phyloP scores from a whole-genome alignment of 2,888 invertebrate genomes.

The Branchellion lobata region DNA sequence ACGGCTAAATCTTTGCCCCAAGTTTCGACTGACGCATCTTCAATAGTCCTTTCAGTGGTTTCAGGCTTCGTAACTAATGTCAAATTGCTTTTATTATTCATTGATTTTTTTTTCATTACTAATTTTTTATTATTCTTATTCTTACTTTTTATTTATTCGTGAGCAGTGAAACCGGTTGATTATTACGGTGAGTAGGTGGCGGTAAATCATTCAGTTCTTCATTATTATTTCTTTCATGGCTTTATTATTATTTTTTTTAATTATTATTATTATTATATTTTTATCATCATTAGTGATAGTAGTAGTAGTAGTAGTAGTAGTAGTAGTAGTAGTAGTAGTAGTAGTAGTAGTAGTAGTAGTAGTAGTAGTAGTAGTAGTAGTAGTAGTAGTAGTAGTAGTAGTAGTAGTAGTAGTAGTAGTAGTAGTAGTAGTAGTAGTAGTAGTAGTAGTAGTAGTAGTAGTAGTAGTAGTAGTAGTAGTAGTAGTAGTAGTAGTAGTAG shows the following conservation, averaged over 20 bases:
- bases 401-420: conserved; percentile 31
- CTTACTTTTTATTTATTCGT: neutral
- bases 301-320: conserved; percentile 31
- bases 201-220: neutral
- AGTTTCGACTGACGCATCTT: too few relatives aligned
- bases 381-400: conserved; percentile 30
- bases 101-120: conserved; percentile 4
- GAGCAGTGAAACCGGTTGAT: conserved; percentile 50
- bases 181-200: conserved; percentile 51
- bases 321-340: conserved; percentile 31
- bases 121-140: conserved; percentile 16
- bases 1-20: too few relatives aligned
- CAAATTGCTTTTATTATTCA: conserved; percentile 10
- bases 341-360: conserved; percentile 31
- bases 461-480: conserved; percentile 14
- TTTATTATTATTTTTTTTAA: neutral
- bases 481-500: conserved; percentile 14
- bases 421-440: conserved; percentile 13
- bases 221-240: too few relatives aligned
- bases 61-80: too few relatives aligned
- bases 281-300: conserved; percentile 11
- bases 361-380: conserved; percentile 31
- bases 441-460: conserved; percentile 14
- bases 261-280: neutral
- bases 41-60: too few relatives aligned